phyloP scores from a whole-genome alignment of 2,888 invertebrate species.

The Agrotis segetum region DNA sequence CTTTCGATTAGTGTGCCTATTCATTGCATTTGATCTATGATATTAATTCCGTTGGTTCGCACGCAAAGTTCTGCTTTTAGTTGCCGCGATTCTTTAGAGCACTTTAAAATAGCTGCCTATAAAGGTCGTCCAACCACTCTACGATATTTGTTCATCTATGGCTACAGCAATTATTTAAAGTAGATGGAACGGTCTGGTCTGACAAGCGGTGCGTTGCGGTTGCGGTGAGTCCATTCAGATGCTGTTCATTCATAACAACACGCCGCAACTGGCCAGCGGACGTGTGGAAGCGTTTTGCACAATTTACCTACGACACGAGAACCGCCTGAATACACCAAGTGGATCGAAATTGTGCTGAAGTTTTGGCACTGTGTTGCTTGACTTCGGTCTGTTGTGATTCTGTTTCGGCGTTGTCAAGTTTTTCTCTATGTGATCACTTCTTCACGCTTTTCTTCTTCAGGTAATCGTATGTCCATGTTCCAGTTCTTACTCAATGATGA shows the following conservation, averaged over 20 bases:
- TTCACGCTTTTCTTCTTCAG: slow-evolving; percentile 22
- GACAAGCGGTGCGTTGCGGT: slow-evolving; percentile 75
- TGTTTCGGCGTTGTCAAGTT: background rate
- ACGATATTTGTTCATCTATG: slow-evolving; percentile 55
- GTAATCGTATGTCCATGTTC: slow-evolving; percentile 29
- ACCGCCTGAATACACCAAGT: slow-evolving; percentile 30
- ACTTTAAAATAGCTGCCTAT: slow-evolving; percentile 38
- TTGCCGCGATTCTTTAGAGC: background rate
- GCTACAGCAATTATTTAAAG: slow-evolving; percentile 64
- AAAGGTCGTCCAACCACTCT: slow-evolving; percentile 33
- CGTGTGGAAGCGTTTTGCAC: slow-evolving; percentile 75
- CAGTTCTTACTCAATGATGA: background rate
- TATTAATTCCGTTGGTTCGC: background rate
- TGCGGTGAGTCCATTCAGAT: slow-evolving; percentile 79
- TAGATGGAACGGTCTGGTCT: slow-evolving; percentile 58
- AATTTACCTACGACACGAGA: slow-evolving; percentile 67
- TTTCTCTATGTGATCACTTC: background rate
- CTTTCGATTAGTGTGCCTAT: too few relatives aligned
- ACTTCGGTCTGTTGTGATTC: slow-evolving; percentile 9
- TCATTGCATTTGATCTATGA: too few relatives aligned
- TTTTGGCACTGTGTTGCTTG: slow-evolving; percentile 36
- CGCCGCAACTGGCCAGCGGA: slow-evolving; percentile 69
- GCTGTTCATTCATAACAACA: slow-evolving; percentile 76
- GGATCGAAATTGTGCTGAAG: slow-evolving; percentile 41
- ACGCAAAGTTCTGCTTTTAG: background rate